Conservation (phyloP, 1,140 invertebrate genomes). For the Ectropis grisescens region DNA sequence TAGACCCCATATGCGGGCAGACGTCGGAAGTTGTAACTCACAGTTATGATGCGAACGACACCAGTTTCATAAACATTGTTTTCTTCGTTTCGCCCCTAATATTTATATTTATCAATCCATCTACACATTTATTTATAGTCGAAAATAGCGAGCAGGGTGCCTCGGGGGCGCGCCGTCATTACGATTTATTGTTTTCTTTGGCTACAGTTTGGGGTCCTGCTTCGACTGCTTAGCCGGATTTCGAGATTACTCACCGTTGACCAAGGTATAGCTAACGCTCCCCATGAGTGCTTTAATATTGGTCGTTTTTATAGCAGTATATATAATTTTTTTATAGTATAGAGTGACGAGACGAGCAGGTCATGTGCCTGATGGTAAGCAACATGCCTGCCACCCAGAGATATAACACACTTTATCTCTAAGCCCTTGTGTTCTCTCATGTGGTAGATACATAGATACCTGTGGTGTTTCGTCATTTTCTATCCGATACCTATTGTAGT, state of each 20-base stretch:
- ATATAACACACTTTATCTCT: no score
- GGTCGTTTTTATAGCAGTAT: no score
- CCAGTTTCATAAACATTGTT: slow-evolving; percentile 70
- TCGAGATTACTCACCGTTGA: slow-evolving; percentile 25
- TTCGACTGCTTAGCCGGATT: slow-evolving; percentile 30
- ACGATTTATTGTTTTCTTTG: slow-evolving; percentile 65
- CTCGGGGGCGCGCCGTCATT: slow-evolving; percentile 53
- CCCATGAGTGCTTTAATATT: slow-evolving; percentile 10
- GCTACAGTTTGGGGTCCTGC: slow-evolving; percentile 38
- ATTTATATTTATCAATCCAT: slow-evolving; percentile 71
- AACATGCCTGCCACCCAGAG: no score
- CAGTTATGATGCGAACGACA: slow-evolving; percentile 67
- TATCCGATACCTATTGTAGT: no score
- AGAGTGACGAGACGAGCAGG: no score
- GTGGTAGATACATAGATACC: no score
- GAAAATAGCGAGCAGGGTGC: slow-evolving; percentile 60
- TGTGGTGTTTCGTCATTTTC: no score
- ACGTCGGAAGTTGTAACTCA: slow-evolving; percentile 67
- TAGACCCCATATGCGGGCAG: slow-evolving; percentile 52
- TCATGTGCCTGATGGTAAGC: no score
- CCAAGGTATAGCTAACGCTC: slow-evolving; percentile 9
- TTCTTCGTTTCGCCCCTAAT: slow-evolving; percentile 68
- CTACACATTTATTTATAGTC: slow-evolving; percentile 68
- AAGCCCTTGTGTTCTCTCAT: no score
- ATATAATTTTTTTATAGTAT: no score